phyloP scores from a whole-genome alignment of 1,140 invertebrate genomes.

The Procambarus virginalis region DNA sequence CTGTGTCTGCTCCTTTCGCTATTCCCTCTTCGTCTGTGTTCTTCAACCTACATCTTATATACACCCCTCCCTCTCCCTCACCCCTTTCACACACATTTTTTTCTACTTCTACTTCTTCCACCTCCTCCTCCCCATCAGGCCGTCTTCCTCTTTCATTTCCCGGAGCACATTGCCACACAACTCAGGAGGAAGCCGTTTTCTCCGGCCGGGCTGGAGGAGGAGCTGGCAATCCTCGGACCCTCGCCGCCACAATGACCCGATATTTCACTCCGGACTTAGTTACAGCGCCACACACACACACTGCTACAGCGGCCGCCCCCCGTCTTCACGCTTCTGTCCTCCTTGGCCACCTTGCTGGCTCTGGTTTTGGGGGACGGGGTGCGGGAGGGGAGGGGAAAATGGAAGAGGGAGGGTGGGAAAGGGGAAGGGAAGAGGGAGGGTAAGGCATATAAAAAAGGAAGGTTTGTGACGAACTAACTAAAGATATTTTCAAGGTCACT shows the following conservation, averaged over 20 bases:
- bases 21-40: no score
- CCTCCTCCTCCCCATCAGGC: background rate
- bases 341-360: background rate
- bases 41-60: no score
- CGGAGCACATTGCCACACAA: conserved; percentile 1
- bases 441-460: background rate
- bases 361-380: background rate
- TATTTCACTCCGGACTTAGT: conserved; percentile 1
- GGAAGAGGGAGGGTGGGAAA: background rate
- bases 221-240: background rate
- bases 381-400: background rate
- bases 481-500: no score
- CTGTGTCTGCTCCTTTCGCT: background rate
- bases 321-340: background rate
- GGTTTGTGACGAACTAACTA: no score
- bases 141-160: conserved; percentile 17
- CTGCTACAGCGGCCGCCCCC: no score
- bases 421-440: background rate
- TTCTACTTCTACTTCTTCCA: background rate
- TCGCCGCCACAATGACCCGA: background rate
- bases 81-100: background rate
- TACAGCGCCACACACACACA: background rate
- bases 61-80: background rate
- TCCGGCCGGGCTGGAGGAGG: background rate
- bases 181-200: background rate